A percentile compares a stretch with the other conserved stretches of the same genome.
phyloP scores from a whole-genome alignment of 1,140 invertebrate genomes.

The Archivesica marissinica region DNA sequence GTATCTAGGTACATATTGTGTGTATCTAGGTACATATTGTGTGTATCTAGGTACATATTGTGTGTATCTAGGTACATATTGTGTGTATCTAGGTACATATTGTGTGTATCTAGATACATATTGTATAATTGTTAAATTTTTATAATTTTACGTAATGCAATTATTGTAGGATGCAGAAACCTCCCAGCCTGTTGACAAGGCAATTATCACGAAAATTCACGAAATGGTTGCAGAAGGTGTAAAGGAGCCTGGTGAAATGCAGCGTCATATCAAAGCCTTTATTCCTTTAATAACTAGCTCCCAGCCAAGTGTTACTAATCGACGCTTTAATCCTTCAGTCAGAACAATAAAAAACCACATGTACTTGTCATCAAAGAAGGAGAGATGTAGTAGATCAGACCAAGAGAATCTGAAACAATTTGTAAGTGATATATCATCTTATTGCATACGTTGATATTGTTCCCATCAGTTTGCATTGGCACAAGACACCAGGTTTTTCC shows the following conservation, averaged over 20 bases:
- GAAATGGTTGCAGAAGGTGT: background rate
- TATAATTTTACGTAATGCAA: too few species aligned
- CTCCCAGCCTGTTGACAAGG: background rate
- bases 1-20: too few species aligned
- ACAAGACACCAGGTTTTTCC: too few species aligned
- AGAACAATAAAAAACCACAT: conserved; percentile 5
- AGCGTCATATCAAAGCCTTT: background rate
- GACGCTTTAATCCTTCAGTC: background rate
- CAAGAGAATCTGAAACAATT: conserved; percentile 1
- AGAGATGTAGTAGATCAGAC: background rate
- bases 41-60: too few species aligned
- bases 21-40: too few species aligned
- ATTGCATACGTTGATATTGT: too few species aligned
- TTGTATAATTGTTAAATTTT: too few species aligned
- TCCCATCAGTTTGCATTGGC: too few species aligned
- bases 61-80: too few species aligned
- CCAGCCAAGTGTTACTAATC: background rate
- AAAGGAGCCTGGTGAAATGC: background rate
- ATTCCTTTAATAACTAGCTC: background rate
- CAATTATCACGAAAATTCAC: background rate
- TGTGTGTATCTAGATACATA: too few species aligned
- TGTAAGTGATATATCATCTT: conserved; percentile 6
- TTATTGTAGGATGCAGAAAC: background rate
- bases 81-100: too few species aligned
- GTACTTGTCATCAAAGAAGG: background rate